Percentiles rank a stretch among this genome's conserved stretches.
phyloP scores from a whole-genome alignment of 37 sponge, comb jelly and placozoan species.

The Hexactinellida sp. region DNA sequence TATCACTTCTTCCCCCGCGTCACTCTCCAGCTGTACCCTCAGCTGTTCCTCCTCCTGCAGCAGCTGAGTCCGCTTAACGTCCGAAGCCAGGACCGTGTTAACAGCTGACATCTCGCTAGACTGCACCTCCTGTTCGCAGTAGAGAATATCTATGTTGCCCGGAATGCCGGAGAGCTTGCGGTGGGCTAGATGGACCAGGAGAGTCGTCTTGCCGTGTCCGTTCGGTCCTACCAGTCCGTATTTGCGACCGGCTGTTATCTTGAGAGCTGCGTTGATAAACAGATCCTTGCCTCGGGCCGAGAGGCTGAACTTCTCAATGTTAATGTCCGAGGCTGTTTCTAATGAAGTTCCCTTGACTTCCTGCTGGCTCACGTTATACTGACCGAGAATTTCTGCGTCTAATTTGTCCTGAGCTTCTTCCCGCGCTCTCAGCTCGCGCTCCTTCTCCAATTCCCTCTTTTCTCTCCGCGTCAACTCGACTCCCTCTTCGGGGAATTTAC shows the following conservation, averaged over 20 bases:
- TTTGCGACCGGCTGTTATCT: constrained; percentile 60
- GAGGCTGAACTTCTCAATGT: constrained; percentile 80
- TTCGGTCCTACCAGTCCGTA: constrained; percentile 97
- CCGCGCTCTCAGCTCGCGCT: neutral
- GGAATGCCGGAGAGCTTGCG: constrained; percentile 64
- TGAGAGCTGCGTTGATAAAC: constrained; percentile 75
- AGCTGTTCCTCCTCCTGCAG: constrained; percentile 54
- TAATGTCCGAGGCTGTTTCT: neutral
- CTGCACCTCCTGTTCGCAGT: constrained; percentile 88
- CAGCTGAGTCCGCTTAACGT: constrained; percentile 54
- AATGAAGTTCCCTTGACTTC: constrained; percentile 16
- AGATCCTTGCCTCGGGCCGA: constrained; percentile 88
- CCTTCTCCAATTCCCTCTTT: neutral
- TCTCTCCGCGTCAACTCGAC: neutral
- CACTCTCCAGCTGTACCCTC: constrained; percentile 25
- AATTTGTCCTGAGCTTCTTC: neutral
- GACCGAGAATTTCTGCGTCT: neutral
- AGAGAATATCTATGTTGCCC: constrained; percentile 74
- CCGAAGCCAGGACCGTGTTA: constrained; percentile 74
- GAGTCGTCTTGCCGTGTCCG: constrained; percentile 93
- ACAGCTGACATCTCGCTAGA: constrained; percentile 76
- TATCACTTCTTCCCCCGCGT: constrained; percentile 53
- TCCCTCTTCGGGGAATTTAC: neutral
- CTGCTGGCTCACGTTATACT: constrained; percentile 17
- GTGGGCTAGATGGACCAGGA: constrained; percentile 82